Conservation (phyloP, 2,888 invertebrate species). For the Malthinus flaveolus region DNA sequence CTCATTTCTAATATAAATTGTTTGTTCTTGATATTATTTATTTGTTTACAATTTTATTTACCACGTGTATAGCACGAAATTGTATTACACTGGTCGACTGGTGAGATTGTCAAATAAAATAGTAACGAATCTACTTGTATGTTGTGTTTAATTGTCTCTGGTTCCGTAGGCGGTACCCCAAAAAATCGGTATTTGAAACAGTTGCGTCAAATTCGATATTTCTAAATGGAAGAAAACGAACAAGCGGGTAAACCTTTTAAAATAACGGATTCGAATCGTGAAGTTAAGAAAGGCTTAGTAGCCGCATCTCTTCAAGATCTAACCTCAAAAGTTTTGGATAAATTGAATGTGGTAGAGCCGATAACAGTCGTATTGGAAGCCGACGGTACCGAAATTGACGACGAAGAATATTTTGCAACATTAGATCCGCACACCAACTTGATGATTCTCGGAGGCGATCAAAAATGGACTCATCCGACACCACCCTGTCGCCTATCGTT, state of each 20-base stretch:
- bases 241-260: slow-evolving; percentile 69
- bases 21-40: too few relatives aligned
- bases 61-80: too few relatives aligned
- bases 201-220: not conserved
- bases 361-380: slow-evolving; percentile 85
- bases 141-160: too few relatives aligned
- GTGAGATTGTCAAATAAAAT: too few relatives aligned
- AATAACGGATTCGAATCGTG: slow-evolving; percentile 78
- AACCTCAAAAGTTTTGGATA: slow-evolving; percentile 73
- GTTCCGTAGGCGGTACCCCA: slow-evolving; percentile 12
- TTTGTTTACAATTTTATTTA: too few relatives aligned
- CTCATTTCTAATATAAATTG: too few relatives aligned
- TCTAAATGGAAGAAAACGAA: slow-evolving; percentile 59
- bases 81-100: too few relatives aligned
- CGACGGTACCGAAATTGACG: slow-evolving; percentile 94
- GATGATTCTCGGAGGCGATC: slow-evolving; percentile 77
- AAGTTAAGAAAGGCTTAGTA: slow-evolving; percentile 81
- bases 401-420: slow-evolving; percentile 92
- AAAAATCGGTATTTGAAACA: not conserved
- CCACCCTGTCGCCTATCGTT: slow-evolving; percentile 66
- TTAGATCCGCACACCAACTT: slow-evolving; percentile 84
- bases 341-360: slow-evolving; percentile 66
- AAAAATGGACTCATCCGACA: slow-evolving; percentile 73
- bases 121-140: too few relatives aligned
- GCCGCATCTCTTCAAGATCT: slow-evolving; percentile 79